A percentile compares a stretch with the other conserved stretches of the same genome.
phyloP scores from a whole-genome alignment of 2,888 invertebrate species.

The Busseola fusca region DNA sequence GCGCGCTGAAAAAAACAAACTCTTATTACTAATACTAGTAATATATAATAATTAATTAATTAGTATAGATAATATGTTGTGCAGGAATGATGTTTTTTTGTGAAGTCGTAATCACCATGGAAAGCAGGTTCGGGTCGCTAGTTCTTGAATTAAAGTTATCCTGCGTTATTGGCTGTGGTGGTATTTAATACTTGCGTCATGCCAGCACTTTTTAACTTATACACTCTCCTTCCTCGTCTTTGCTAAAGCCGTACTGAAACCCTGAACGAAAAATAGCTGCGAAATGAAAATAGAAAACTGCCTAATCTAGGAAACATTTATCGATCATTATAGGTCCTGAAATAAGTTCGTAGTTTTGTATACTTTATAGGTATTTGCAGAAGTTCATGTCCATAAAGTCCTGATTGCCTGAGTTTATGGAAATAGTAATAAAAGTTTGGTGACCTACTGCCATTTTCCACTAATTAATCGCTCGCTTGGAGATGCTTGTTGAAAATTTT shows the following conservation, averaged over 20 bases:
- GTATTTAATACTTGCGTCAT: constrained; percentile 27
- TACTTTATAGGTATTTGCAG: not conserved
- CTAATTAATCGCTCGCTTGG: not conserved
- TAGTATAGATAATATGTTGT: no score
- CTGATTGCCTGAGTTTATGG: not conserved
- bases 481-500: not conserved
- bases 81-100: no score
- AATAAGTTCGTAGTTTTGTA: not conserved
- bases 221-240: not conserved
- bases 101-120: no score
- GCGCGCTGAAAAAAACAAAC: no score
- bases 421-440: not conserved
- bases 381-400: constrained; percentile 1
- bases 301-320: not conserved
- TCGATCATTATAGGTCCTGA: not conserved
- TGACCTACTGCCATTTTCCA: not conserved
- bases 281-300: constrained; percentile 7
- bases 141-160: not conserved
- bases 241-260: constrained; percentile 10
- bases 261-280: not conserved
- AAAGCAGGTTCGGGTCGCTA: not conserved
- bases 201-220: constrained; percentile 4
- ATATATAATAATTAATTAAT: no score
- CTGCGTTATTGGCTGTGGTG: constrained; percentile 15
- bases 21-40: no score